Base-by-base conservation (phyloP, 2,113 vertebrate genomes). In the Anarrhichthys ocellatus region DNA sequence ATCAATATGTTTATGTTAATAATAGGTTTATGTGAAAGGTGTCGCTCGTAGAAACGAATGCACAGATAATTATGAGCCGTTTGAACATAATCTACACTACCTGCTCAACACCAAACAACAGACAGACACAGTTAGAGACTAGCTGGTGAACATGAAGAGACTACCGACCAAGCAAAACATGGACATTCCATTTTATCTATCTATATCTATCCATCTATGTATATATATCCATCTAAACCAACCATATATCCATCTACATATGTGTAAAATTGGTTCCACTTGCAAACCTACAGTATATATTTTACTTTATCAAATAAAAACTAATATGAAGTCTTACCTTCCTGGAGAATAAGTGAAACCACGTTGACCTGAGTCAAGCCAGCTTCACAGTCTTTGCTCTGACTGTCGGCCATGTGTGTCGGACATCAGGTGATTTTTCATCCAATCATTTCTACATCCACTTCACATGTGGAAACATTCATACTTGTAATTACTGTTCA, bases 401-500 rank as follows among this genome's bases (percentile, higher is more conserved):
- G 65, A 66, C 20, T 36, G 50, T 56, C 1, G 29, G 32, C 64
- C 84, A 73, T 40, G 40, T 82, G 63, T 66, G 67, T 22, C 56
- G 14, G 68, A 54, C 61, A 71, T 73, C 78, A 66, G 72, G 61
- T 83, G 79, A 82, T 67, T 78, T 58, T 65, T 78, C 68, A 66
- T 71, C 44, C 76, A 36, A 73, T 83, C 74, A 66, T 40, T 48
- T 83, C 81, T 71, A 14, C 74, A 78, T 88, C 68, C 24, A 8
- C 42, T 48, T 74, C 78, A 78, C 88, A 91, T 85, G 76, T 91
- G 91, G 88, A 91, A 91, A 78, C 83, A 32, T 74, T 92, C 82
- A 85, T 61, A 74, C 64, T 9, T 62, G 46, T 9, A 68, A 90
- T 82, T 80, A 70, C 68, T 71, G 73, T 27, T 58, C 66, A 66